phyloP scores from a whole-genome alignment of 1,140 invertebrate species.

The Camponotus pennsylvanicus region DNA sequence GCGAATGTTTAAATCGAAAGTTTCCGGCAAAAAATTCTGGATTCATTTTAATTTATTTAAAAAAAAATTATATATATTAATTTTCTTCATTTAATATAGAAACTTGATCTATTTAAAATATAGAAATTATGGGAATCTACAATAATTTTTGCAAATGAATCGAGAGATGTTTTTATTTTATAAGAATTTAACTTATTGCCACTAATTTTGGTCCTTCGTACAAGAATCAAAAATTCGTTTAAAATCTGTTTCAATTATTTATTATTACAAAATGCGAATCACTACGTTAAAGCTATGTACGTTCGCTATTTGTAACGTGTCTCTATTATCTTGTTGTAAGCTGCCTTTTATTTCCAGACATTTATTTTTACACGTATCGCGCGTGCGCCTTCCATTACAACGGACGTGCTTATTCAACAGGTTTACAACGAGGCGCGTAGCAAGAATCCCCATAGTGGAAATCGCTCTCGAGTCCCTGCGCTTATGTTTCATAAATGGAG shows the following conservation, averaged over 20 bases:
- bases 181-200: background rate
- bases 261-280: background rate
- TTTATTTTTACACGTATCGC: conserved; percentile 51
- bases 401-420: conserved; percentile 55
- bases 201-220: background rate
- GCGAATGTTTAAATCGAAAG: background rate
- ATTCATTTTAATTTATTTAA: background rate
- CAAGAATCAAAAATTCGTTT: background rate
- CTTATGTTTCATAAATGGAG: conserved; percentile 65
- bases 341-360: conserved; percentile 35
- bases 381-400: conserved; percentile 40
- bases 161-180: conserved; percentile 11
- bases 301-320: conserved; percentile 11
- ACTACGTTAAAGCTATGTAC: background rate
- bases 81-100: background rate
- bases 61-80: background rate
- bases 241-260: background rate
- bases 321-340: conserved; percentile 21
- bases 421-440: conserved; percentile 41
- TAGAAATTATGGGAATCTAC: background rate
- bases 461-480: conserved; percentile 53
- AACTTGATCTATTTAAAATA: background rate
- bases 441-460: conserved; percentile 50
- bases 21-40: background rate
- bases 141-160: background rate